Conservation (phyloP, 2,113 vertebrate genomes). For the Rhadina sibilatrix region DNA sequence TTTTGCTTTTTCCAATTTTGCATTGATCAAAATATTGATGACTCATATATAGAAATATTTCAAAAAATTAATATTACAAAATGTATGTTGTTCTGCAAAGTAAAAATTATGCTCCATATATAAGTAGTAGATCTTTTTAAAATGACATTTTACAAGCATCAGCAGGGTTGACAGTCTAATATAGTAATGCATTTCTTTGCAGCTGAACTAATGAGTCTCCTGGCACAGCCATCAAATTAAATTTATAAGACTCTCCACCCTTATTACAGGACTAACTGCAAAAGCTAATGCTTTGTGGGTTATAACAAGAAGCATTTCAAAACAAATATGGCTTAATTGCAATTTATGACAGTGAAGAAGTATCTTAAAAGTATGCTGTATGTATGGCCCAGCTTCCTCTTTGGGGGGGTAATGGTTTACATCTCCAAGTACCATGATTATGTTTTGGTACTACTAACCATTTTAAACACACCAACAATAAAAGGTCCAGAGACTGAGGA, state of each 20-base stretch:
- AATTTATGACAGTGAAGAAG: slow-evolving; percentile 39
- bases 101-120: slow-evolving; percentile 62
- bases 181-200: slow-evolving; percentile 67
- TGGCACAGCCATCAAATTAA: slow-evolving; percentile 76
- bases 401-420: neutral
- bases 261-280: slow-evolving; percentile 70
- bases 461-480: neutral
- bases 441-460: neutral
- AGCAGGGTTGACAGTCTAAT: slow-evolving; percentile 71
- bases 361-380: neutral
- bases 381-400: neutral
- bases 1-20: slow-evolving; percentile 57
- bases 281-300: slow-evolving; percentile 60
- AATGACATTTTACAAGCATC: slow-evolving; percentile 71
- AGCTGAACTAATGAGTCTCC: slow-evolving; percentile 78
- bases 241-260: slow-evolving; percentile 78
- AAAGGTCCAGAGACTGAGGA: neutral
- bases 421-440: neutral
- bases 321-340: slow-evolving; percentile 64
- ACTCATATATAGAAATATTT: slow-evolving; percentile 50
- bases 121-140: slow-evolving; percentile 65
- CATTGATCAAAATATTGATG: slow-evolving; percentile 56
- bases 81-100: slow-evolving; percentile 27
- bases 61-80: slow-evolving; percentile 43
- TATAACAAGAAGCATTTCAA: slow-evolving; percentile 67